Conservation (phyloP, 2,113 vertebrate species). For the Rattus rattus region DNA sequence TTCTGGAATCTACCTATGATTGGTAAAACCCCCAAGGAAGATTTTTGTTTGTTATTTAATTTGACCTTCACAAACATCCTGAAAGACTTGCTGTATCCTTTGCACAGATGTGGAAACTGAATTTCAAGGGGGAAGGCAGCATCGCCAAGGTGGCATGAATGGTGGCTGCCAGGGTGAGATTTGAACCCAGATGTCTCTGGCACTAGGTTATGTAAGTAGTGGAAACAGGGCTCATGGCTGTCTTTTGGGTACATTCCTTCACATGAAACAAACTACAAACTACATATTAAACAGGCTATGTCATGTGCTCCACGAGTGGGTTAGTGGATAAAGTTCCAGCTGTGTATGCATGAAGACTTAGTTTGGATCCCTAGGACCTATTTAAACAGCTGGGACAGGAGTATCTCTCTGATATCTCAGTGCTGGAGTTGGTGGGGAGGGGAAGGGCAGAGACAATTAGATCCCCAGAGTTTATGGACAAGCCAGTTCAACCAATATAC, state of each 20-base stretch:
- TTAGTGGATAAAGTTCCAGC: no score
- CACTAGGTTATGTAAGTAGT: background rate
- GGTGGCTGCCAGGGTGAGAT: background rate
- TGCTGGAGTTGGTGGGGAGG: background rate
- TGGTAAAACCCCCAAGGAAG: background rate
- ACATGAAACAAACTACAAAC: background rate
- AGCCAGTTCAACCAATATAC: background rate
- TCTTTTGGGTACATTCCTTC: background rate
- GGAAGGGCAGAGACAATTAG: background rate
- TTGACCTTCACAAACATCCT: background rate
- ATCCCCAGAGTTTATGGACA: no score
- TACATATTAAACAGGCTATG: background rate
- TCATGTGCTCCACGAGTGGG: no score
- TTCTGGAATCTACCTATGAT: background rate
- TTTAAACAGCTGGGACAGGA: background rate
- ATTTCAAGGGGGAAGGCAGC: background rate
- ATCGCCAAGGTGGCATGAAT: background rate
- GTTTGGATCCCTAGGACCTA: background rate
- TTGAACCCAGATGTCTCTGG: background rate
- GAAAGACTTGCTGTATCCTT: background rate
- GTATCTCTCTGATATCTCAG: no score
- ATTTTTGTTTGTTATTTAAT: background rate
- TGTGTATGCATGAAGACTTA: no score
- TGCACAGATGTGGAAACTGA: slow-evolving; percentile 5
- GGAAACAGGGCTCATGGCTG: rapidly evolving